phyloP scores from a whole-genome alignment of 1,140 invertebrate genomes.

The Papilio aristodemus region DNA sequence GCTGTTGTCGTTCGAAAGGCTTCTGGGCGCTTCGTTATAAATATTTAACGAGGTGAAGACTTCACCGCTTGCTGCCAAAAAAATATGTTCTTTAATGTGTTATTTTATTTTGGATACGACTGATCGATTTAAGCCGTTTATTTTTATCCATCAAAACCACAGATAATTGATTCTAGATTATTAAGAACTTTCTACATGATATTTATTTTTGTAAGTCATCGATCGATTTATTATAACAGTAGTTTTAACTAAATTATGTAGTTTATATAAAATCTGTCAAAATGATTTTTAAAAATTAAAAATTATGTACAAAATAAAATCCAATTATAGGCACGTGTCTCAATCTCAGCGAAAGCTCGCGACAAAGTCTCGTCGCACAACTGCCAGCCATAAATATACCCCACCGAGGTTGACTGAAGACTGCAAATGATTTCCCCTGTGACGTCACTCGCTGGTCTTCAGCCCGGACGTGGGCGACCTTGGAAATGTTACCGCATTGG shows the following conservation, averaged over 20 bases:
- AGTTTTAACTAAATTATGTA: background rate
- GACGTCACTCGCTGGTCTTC: constrained; percentile 48
- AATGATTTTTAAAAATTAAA: background rate
- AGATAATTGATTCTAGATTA: background rate
- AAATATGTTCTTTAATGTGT: constrained; percentile 39
- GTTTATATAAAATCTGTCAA: background rate
- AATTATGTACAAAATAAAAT: background rate
- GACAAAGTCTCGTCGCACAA: constrained; percentile 23
- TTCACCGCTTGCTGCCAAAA: constrained; percentile 47
- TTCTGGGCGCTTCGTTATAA: constrained; percentile 63
- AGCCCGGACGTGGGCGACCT: constrained; percentile 29
- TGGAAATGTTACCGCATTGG: background rate
- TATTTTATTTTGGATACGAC: constrained; percentile 44
- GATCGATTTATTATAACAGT: too few relatives aligned
- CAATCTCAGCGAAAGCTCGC: background rate
- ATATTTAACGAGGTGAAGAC: constrained; percentile 65
- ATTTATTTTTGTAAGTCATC: too few relatives aligned
- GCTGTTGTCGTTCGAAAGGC: constrained; percentile 60
- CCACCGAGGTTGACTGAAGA: constrained; percentile 41
- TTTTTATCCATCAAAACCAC: constrained; percentile 16
- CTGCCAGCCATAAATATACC: constrained; percentile 59
- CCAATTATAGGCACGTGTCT: background rate
- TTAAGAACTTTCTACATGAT: background rate
- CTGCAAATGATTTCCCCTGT: constrained; percentile 64
- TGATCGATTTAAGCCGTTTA: constrained; percentile 36